Conservation (phyloP, 2,888 invertebrate genomes). For the Allolobophora icterica region DNA sequence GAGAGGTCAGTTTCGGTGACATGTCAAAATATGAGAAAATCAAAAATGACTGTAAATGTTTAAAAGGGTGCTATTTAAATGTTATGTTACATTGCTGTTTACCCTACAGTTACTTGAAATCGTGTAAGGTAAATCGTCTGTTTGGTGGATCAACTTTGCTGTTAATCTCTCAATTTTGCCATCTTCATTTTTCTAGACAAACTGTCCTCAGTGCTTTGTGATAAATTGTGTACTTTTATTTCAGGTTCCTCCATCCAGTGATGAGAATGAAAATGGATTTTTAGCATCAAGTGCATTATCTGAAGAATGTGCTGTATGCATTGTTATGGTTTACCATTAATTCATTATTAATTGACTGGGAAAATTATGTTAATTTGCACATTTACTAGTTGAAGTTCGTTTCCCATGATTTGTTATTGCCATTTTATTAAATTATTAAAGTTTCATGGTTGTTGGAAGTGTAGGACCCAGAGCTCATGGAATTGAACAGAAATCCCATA, state of each 20-base stretch:
- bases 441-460: no score
- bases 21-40: no score
- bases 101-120: no score
- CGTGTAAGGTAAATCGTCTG: no score
- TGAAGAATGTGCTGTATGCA: conserved; percentile 9
- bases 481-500: no score
- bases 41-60: no score
- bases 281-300: not conserved
- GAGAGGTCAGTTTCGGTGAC: no score
- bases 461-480: no score
- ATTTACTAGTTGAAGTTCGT: not conserved
- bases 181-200: not conserved
- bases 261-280: conserved; percentile 12
- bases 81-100: no score
- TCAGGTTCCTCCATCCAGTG: not conserved
- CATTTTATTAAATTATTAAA: not conserved
- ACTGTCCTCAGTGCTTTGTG: not conserved
- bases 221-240: not conserved
- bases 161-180: not conserved
- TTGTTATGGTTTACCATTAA: not conserved
- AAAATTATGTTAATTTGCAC: not conserved
- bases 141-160: no score
- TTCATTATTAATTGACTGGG: not conserved
- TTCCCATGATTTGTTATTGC: not conserved
- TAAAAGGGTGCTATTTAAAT: no score